phyloP scores from a whole-genome alignment of 2,888 invertebrate species.

The Melinopterus prodromus region DNA sequence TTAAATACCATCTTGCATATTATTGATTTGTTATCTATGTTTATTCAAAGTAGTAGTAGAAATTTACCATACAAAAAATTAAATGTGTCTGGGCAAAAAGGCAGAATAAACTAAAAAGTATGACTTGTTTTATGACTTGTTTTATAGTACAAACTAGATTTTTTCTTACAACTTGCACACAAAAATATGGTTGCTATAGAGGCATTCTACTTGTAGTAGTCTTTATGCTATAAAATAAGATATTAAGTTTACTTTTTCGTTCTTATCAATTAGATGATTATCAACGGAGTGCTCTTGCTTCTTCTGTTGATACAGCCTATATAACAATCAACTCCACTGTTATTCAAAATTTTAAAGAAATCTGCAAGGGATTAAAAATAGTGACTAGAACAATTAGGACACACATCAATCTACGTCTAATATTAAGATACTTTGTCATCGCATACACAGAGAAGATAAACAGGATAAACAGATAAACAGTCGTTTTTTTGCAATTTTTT shows the following conservation, averaged over 20 bases:
- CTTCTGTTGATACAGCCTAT: too few relatives aligned
- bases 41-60: not conserved
- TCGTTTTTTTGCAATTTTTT: too few relatives aligned
- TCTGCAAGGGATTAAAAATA: not conserved
- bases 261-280: too few relatives aligned
- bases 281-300: too few relatives aligned
- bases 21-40: not conserved
- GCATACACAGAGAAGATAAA: not conserved
- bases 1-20: not conserved
- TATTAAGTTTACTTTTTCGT: too few relatives aligned
- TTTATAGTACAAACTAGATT: not conserved
- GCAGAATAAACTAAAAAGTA: not conserved
- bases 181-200: not conserved
- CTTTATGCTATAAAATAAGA: too few relatives aligned
- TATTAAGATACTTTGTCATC: not conserved
- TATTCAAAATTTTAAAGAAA: not conserved
- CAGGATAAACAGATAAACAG: too few relatives aligned
- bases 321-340: too few relatives aligned
- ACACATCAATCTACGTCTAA: too few relatives aligned
- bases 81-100: not conserved
- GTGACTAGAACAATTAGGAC: slow-evolving; percentile 9
- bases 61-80: not conserved
- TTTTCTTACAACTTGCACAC: not conserved
- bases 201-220: too few relatives aligned
- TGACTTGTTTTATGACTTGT: not conserved